Evolutionary conservation across 1,140 invertebrate genomes (phyloP), one percentile per base, ranked within the genome.

Genomic region (Cydia pomonella): DNA sequence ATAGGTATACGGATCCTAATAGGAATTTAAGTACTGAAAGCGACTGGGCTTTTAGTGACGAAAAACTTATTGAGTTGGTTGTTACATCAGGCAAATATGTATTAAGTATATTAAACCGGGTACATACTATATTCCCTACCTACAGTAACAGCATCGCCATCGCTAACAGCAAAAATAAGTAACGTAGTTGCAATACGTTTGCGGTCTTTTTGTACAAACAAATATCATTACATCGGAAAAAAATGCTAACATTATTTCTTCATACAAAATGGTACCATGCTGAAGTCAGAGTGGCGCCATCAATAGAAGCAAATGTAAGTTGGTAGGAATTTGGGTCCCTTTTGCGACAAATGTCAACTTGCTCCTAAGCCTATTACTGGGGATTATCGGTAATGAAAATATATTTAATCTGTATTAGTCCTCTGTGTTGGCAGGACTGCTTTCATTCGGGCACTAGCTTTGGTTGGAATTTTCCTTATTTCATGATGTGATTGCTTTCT

Each of bases 331-430:
- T n/a, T 33, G 18, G 29, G 33, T 69, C 64, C 64, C 64, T 69
- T 64, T 69, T 69, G 64, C 64, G 29, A 69, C 64, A 69, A 69
- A 69, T 69, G 64, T 69, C 64, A 69, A 69, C 64, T 69, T 69
- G 64, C n/a, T 33, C 64, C 27, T 69, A 69, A 69, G 64, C 64
- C 64, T 69, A 69, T 69, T 69, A 69, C 64, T 38, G 29, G 18
- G 64, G 64, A 69, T 69, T 69, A 69, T 69, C 29, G 64, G 64
- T 69, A 69, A 69, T 69, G 64, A 69, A 69, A 69, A 69, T 69
- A 69, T 69, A 38, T 69, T 69, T 69, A 69, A 69, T 69, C 64
- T 69, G 64, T 38, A 69, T 69, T 69, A 69, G 64, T 69, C 64
- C 27, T 69, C 29, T 41, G 64, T 69, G 64, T 69, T 69, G 33